phyloP scores from a whole-genome alignment of 2,113 vertebrate species.

The Esox niger region DNA sequence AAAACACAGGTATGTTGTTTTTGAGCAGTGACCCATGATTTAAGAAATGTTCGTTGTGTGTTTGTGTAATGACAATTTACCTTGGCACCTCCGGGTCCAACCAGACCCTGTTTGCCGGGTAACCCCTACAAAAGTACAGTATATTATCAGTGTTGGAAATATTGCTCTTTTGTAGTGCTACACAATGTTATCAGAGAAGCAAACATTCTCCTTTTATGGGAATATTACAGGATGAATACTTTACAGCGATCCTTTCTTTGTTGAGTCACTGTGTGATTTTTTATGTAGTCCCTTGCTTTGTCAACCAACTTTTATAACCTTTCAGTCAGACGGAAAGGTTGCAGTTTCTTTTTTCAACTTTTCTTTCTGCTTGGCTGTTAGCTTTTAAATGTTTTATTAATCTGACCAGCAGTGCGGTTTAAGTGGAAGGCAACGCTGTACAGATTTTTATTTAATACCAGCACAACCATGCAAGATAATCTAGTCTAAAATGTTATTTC shows the following conservation, averaged over 20 bases:
- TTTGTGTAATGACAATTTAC: conserved; percentile 45
- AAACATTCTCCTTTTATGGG: too few species aligned
- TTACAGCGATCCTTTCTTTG: background rate
- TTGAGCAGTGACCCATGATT: background rate
- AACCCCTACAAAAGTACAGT: conserved; percentile 64
- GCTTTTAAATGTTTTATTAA: conserved; percentile 15
- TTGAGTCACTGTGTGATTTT: background rate
- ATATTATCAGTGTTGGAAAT: background rate
- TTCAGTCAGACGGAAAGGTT: background rate
- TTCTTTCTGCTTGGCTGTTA: background rate
- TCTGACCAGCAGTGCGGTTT: background rate
- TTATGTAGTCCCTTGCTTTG: too few species aligned
- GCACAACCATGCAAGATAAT: background rate
- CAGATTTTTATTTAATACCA: conserved; percentile 14
- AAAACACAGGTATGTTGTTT: background rate
- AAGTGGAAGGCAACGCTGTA: background rate
- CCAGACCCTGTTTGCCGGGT: conserved; percentile 70
- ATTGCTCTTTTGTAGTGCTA: too few species aligned
- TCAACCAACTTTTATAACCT: background rate
- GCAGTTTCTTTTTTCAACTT: background rate
- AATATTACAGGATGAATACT: too few species aligned
- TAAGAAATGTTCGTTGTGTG: background rate
- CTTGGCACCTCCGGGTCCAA: conserved; percentile 66
- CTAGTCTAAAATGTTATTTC: background rate
- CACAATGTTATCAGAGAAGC: too few species aligned